These are phyloP conservation scores for Pygoscelis antarcticus DNA, from an alignment of 2,113 vertebrate species.

Conservation along the genomic window DNA sequence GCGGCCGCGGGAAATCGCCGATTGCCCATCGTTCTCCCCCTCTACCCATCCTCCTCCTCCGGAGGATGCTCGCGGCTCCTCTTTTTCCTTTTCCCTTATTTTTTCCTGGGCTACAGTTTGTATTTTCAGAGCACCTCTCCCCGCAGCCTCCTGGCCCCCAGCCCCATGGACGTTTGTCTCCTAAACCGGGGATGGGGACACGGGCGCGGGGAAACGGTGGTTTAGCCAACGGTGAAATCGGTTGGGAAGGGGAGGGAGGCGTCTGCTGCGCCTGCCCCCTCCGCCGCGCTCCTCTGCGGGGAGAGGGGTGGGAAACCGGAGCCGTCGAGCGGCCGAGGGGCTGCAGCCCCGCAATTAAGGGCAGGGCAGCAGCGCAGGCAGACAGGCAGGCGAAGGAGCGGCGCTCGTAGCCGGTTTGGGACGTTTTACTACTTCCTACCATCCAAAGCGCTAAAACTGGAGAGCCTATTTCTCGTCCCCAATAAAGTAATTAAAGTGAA, in stretches of 20 bases:
- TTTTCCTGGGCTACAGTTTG: background rate
- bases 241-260: background rate
- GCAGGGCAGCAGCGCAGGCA: background rate
- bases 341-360: background rate
- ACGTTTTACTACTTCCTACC: conserved; percentile 73
- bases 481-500: conserved; percentile 68
- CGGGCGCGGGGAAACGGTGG: background rate
- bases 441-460: conserved; percentile 38
- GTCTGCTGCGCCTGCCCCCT: background rate
- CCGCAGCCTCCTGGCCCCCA: background rate
- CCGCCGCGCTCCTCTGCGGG: background rate
- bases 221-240: background rate
- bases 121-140: background rate
- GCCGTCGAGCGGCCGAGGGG: background rate
- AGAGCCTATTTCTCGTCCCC: conserved; percentile 51
- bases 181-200: background rate
- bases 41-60: background rate
- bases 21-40: background rate
- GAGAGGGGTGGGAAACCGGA: background rate
- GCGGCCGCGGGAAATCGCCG: fast-evolving
- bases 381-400: too few relatives aligned
- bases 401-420: conserved; percentile 8
- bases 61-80: background rate
- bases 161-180: background rate
- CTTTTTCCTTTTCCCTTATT: background rate